A percentile compares a stretch with the other conserved stretches of the same genome.
These are phyloP conservation scores for Ashinkailepas kermadecensis DNA, from an alignment of 2,888 invertebrate genomes.

Conservation along the genomic window DNA sequence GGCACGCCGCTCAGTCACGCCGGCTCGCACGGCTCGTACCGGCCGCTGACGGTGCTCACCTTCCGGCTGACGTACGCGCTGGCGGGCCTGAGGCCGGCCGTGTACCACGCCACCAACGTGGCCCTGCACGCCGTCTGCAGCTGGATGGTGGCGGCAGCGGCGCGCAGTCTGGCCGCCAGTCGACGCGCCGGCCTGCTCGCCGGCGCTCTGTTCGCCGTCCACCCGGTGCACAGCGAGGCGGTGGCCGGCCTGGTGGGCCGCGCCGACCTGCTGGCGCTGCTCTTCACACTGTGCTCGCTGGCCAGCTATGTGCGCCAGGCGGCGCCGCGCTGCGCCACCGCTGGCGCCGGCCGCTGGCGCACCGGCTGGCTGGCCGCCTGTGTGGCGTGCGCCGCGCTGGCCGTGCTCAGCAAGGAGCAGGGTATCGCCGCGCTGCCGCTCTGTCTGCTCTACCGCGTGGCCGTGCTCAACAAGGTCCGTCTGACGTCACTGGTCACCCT, in stretches of 20 bases:
- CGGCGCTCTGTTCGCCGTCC: slow-evolving; percentile 82
- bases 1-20: slow-evolving; percentile 86
- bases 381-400: slow-evolving; percentile 58
- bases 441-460: slow-evolving; percentile 80
- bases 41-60: slow-evolving; percentile 82
- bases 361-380: slow-evolving; percentile 49
- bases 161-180: slow-evolving; percentile 35
- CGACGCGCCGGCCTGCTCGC: slow-evolving; percentile 49
- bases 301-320: slow-evolving; percentile 23
- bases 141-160: slow-evolving; percentile 42
- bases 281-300: slow-evolving; percentile 81
- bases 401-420: slow-evolving; percentile 90
- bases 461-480: slow-evolving; percentile 40
- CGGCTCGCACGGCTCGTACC: slow-evolving; percentile 94
- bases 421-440: slow-evolving; percentile 85
- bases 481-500: slow-evolving; percentile 28
- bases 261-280: slow-evolving; percentile 85
- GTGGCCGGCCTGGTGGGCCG: slow-evolving; percentile 92
- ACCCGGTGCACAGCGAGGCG: slow-evolving; percentile 96
- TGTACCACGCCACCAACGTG: slow-evolving; percentile 65
- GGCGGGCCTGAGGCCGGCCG: slow-evolving; percentile 57
- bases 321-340: slow-evolving; percentile 17
- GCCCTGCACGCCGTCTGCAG: slow-evolving; percentile 46
- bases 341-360: slow-evolving; percentile 36
- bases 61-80: slow-evolving; percentile 56